Evolutionary conservation across 2,888 invertebrate species (phyloP).

Genomic region (Euzophera pinguis): DNA sequence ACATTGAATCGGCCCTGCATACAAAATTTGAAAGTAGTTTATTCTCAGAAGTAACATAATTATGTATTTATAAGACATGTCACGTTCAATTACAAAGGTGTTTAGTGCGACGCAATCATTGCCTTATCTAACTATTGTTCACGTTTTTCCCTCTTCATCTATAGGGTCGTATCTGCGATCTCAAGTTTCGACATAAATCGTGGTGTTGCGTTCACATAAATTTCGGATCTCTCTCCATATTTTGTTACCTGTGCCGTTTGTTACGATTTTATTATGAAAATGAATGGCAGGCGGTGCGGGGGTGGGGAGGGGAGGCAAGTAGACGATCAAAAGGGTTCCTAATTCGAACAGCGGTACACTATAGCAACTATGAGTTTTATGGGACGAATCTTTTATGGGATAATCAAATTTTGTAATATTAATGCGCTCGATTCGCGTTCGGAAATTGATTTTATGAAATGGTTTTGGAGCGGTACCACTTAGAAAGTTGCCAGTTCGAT

Average conservation of each 20-base stretch:
- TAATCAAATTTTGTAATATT: constrained; percentile 80
- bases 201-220: constrained; percentile 66
- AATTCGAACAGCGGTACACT: constrained; percentile 76
- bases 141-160: constrained; percentile 10
- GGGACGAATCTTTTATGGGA: constrained; percentile 77
- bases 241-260: constrained; percentile 77
- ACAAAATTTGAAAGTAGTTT: constrained; percentile 1
- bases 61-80: constrained; percentile 7
- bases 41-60: constrained; percentile 1
- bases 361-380: constrained; percentile 76
- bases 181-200: constrained; percentile 66
- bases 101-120: constrained; percentile 9
- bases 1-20: neutral
- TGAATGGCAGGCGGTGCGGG: constrained; percentile 67
- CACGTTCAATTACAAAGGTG: constrained; percentile 6
- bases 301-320: constrained; percentile 34
- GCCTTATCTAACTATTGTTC: constrained; percentile 11
- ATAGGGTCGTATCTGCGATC: constrained; percentile 37
- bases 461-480: constrained; percentile 13
- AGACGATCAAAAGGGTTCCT: constrained; percentile 75
- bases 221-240: constrained; percentile 74
- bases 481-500: too few species aligned
- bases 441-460: constrained; percentile 54
- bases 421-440: constrained; percentile 67
- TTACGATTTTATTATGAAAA: constrained; percentile 80